These are phyloP conservation scores for Connochaetes taurinus DNA, from an alignment of 2,113 vertebrate genomes.

Conservation along the genomic window DNA sequence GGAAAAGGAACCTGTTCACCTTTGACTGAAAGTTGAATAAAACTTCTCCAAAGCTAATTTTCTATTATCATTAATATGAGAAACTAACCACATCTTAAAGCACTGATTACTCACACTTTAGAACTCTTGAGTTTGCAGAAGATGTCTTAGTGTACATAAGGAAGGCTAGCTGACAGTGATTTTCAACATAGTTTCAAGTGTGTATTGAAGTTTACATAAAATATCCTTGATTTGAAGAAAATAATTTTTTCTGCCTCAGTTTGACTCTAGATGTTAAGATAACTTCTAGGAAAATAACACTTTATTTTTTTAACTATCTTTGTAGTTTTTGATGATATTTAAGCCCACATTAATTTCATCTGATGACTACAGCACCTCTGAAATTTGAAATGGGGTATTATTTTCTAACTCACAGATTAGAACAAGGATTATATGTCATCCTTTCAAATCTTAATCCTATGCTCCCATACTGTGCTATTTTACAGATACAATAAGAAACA, in stretches of 20 bases:
- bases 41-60: not conserved
- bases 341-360: not conserved
- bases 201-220: not conserved
- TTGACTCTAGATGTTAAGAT: not conserved
- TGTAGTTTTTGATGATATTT: not conserved
- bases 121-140: not conserved
- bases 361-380: not conserved
- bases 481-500: not conserved
- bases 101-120: not conserved
- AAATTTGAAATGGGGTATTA: not conserved
- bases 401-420: not conserved
- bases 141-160: not conserved
- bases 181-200: not conserved
- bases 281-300: not conserved
- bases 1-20: not conserved
- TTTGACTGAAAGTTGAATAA: not conserved
- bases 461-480: not conserved
- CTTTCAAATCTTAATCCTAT: not conserved
- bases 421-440: not conserved
- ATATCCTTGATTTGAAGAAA: not conserved
- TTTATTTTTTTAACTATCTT: not conserved
- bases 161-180: not conserved
- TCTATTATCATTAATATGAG: not conserved
- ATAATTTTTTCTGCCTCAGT: not conserved
- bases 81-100: not conserved